A percentile compares a stretch with the other conserved stretches of the same genome.
Conservation (phyloP, 2,888 invertebrate genomes). For the Thymelicus lineola region DNA sequence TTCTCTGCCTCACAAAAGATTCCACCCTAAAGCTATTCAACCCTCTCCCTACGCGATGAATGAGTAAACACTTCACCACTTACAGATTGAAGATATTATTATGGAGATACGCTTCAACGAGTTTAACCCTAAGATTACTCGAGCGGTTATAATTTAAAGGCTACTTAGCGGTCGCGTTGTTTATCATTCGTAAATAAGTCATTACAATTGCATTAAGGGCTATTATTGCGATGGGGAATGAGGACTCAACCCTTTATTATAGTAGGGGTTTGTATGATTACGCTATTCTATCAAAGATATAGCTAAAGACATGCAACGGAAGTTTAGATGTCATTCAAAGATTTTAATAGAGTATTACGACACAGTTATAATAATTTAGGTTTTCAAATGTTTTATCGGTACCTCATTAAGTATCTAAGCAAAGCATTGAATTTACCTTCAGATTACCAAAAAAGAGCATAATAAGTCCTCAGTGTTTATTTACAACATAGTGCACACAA, state of each 20-base stretch:
- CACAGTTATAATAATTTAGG: no score
- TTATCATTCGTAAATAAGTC: constrained; percentile 24
- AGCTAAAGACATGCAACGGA: background rate
- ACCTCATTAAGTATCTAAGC: no score
- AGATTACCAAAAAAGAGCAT: no score
- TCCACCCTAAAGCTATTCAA: constrained; percentile 13
- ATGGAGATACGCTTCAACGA: constrained; percentile 26
- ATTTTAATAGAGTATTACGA: background rate
- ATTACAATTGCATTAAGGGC: constrained; percentile 18
- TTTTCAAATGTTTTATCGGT: no score
- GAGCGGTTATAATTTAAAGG: constrained; percentile 24
- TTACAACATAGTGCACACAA: background rate
- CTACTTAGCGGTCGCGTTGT: constrained; percentile 27
- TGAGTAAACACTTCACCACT: constrained; percentile 21
- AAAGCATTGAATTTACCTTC: no score
- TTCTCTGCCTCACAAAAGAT: background rate
- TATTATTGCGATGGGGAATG: background rate
- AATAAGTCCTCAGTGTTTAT: background rate
- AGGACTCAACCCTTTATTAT: constrained; percentile 7
- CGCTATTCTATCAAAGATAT: background rate
- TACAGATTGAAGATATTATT: constrained; percentile 31
- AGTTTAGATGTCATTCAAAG: no score
- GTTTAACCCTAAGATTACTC: constrained; percentile 19
- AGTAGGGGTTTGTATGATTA: constrained; percentile 4
- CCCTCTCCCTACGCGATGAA: constrained; percentile 22